Conservation (phyloP, 2,113 vertebrate species). For the Antechinus flavipes region DNA sequence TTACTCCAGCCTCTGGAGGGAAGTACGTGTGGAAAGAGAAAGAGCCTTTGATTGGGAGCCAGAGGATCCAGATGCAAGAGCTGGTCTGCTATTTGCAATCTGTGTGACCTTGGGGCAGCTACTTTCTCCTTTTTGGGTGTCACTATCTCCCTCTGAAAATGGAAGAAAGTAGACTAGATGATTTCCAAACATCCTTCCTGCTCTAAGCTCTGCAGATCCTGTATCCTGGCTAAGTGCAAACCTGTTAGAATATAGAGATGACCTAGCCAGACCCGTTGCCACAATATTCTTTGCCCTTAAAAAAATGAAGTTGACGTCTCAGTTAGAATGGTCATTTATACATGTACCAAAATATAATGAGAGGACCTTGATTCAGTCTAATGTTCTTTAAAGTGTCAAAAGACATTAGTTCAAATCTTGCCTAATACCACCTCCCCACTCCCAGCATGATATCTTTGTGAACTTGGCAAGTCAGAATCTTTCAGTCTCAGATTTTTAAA, state of each 20-base stretch:
- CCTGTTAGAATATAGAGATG: neutral
- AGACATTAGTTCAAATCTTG: neutral
- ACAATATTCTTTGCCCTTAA: conserved; percentile 30
- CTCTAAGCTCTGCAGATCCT: neutral
- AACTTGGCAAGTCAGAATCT: neutral
- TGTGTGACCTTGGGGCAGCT: neutral
- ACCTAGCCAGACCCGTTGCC: neutral
- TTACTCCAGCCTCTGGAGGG: neutral
- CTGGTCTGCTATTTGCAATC: neutral
- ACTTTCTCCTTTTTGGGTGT: neutral
- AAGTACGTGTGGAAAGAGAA: neutral
- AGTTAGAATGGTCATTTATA: neutral
- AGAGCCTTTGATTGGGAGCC: neutral
- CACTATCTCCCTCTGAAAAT: neutral
- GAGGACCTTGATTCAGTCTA: conserved; percentile 11
- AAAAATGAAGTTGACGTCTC: neutral
- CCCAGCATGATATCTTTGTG: neutral
- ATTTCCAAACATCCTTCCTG: neutral
- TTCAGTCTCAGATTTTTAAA: neutral
- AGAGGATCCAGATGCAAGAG: neutral
- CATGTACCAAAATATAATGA: conserved; percentile 12
- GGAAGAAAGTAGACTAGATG: conserved; percentile 9
- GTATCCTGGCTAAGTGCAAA: neutral
- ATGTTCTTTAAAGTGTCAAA: neutral
- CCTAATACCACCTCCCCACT: neutral